Base-by-base conservation (phyloP, 23 tunicate species). In the Aplidium turbinatum region DNA sequence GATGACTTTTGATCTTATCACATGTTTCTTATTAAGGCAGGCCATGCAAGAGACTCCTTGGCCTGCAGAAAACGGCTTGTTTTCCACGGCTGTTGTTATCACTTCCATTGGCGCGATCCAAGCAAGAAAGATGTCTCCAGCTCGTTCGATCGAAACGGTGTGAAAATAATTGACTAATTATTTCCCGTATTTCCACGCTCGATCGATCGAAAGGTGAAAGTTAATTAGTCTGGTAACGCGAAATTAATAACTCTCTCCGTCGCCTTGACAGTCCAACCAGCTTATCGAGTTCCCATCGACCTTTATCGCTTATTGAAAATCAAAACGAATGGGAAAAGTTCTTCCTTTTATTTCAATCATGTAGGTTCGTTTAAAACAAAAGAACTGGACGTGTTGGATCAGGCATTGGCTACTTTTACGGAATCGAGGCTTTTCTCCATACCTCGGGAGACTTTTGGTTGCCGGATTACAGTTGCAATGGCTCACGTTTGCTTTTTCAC, bases 181-280 rank as follows among this genome's bases (percentile, higher is more conserved):
- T 48, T 70, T 65, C 27, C 76, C 38, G 25, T 70, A 47, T 70
- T 47, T 55, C 9, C 11, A 47, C 48, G 3, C 38, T 46, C 9
- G 21, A 66, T 66, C 73, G 76, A 48, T 47, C 58, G 72, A 5
- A 4, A 28, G 50, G 30, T 11, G 72, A n/a, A 47, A 38, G 76
- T 70, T 70, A 70, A 70, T 70, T 70, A 70, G 58, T n/a, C 57
- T 47, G 35, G 42, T 45, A 20, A 23, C 76, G 35, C 58, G 35
- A 70, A 70, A 70, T 70, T 70, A 70, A 35, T 65, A 65, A 65
- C 27, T 29, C 19, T 35, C 13, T 50, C 16, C 48, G 7, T 25
- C n/a, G n/a, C 7, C 72, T 5, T 65, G 72, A 11, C 72, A 65
- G 50, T 65, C 31, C 2, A 5, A 25, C 38, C 3, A 27, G 36